Base-by-base conservation (phyloP, 2,113 vertebrate species). In the Amazona vittata region DNA sequence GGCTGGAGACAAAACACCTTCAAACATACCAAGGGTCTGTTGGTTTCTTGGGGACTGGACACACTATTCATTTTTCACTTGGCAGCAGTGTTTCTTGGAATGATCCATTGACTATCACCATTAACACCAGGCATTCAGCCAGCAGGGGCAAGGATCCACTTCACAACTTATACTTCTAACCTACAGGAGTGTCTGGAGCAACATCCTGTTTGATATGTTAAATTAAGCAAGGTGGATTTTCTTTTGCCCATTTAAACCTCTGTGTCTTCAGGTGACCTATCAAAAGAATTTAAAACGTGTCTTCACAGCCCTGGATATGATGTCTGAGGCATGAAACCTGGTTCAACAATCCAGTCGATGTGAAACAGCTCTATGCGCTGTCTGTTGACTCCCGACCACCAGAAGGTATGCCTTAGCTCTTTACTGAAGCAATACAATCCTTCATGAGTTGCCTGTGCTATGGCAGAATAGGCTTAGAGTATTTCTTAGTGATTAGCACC, bases 211-310 rank as follows among this genome's bases (percentile, higher is more conserved):
- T 74, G 59, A 86, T 46, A 50, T 0, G 1, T 18, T 50, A 93
- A 65, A 81, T 86, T 44, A 86, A 15, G 7, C 17, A 53, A 4
- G 7, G 17, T 11, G 4, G 10, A 39, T 67, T 83, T 93, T 57
- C 43, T 55, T 47, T 86, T 69, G 29, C 15, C 31, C 16, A 43
- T 31, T 19, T 77, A 88, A 41, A 37, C 29, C 24, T 55, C 22
- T 41, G 12, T 6, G 15, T 63, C 43, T 50, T 47, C 26, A 60
- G 18, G 26, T 18, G 57, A 64, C 16, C 33, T 24, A 78, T 12
- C 0, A 52, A 52, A 59, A 68, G 43, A 31, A 46, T 0, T 16
- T 4, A 21, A 19, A 22, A 37, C 3, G 1, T 13, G 5, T 62
- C 41, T 73, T 80, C 41, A 55, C 12, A 88, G 62, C 24, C 16